Percentiles rank a stretch among this genome's conserved stretches.
These are phyloP conservation scores for Arrhamphus sclerolepis DNA, from an alignment of 2,797 vertebrate species.

Conservation along the genomic window DNA sequence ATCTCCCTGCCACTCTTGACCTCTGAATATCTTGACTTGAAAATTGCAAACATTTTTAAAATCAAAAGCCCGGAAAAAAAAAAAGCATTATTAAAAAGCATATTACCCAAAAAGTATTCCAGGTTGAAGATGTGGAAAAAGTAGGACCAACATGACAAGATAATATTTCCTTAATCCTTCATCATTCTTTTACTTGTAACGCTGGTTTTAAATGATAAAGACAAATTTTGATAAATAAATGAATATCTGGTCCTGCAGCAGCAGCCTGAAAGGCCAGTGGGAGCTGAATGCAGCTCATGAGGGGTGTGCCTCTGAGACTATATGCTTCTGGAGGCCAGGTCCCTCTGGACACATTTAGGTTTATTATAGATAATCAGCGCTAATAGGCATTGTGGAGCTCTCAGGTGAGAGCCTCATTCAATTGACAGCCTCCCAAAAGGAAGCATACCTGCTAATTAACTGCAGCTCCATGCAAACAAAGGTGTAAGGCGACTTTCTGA, in stretches of 20 bases:
- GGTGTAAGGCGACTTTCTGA: constrained; percentile 16
- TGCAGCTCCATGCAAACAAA: constrained; percentile 44
- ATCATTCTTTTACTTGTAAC: no score
- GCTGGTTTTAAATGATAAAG: neutral
- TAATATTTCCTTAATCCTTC: no score
- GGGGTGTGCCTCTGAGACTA: constrained; percentile 35
- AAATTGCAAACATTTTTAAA: no score
- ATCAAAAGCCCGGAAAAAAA: no score
- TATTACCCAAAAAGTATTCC: no score
- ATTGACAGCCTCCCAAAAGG: constrained; percentile 68
- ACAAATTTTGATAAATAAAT: constrained; percentile 1
- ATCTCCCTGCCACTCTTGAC: no score
- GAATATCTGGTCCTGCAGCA: neutral
- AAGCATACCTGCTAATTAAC: constrained; percentile 71
- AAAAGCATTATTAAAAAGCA: no score
- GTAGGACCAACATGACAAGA: no score
- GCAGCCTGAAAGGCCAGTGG: constrained; percentile 14
- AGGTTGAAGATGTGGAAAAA: no score
- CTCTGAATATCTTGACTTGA: no score
- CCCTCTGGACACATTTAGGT: constrained; percentile 71
- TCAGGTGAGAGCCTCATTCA: constrained; percentile 79
- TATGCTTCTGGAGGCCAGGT: constrained; percentile 53
- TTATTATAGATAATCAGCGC: constrained; percentile 76
- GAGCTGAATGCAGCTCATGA: constrained; percentile 18
- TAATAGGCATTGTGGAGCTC: constrained; percentile 68